Percentiles rank a stretch among this genome's conserved stretches.
Evolutionary conservation across 1,140 invertebrate species (phyloP).

Genomic region (Aphis craccivora): DNA sequence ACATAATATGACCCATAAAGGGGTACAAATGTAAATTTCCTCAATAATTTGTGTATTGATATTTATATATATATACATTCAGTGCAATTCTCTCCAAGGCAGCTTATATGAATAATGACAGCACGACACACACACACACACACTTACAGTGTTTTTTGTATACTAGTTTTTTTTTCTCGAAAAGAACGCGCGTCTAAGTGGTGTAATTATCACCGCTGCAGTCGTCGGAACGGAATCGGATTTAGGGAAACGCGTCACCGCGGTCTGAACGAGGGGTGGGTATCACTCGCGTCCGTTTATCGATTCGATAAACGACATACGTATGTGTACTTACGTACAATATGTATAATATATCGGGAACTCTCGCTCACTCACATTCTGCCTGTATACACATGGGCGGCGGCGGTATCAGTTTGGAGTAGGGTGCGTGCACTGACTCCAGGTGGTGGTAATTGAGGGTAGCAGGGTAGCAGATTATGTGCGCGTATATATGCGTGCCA

Average conservation of each 20-base stretch:
- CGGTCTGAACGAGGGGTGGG: background rate
- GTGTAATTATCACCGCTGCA: background rate
- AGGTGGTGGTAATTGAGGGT: slow-evolving; percentile 56
- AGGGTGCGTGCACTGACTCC: slow-evolving; percentile 38
- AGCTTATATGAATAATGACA: background rate
- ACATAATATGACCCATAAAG: background rate
- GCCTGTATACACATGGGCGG: background rate
- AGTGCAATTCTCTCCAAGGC: background rate
- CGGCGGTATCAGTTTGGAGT: background rate
- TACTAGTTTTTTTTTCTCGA: background rate
- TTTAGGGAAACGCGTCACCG: slow-evolving; percentile 4
- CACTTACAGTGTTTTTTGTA: background rate
- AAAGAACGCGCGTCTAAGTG: background rate
- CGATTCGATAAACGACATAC: slow-evolving; percentile 41
- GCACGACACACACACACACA: background rate
- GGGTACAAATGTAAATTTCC: background rate
- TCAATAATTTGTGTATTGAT: background rate
- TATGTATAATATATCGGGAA: background rate
- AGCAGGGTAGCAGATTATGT: slow-evolving; percentile 28
- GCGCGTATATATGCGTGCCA: slow-evolving; percentile 2
- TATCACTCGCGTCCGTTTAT: background rate
- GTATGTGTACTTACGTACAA: background rate
- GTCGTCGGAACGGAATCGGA: background rate
- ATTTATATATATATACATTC: background rate
- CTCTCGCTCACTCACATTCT: background rate